Evolutionary conservation across 2,797 vertebrate species (phyloP).

Genomic region (Tokudaia muenninki): DNA sequence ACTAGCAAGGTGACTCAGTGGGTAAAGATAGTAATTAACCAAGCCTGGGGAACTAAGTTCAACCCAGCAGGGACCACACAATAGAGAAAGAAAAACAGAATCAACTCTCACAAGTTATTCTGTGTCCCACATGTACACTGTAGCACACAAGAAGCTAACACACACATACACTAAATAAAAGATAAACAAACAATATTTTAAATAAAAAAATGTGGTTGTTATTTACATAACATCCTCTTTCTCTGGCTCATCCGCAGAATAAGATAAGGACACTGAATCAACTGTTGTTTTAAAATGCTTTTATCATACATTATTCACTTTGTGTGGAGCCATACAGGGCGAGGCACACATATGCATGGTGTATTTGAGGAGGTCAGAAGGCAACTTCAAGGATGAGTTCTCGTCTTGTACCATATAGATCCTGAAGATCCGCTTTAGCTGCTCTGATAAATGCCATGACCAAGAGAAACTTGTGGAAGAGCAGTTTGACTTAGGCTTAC

Average conservation of each 20-base stretch:
- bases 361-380: background rate
- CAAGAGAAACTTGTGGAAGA: background rate
- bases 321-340: no score
- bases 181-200: background rate
- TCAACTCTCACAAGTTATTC: background rate
- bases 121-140: background rate
- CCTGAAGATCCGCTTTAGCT: no score
- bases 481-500: background rate
- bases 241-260: background rate
- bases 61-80: background rate
- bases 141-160: background rate
- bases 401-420: background rate
- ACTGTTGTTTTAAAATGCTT: background rate
- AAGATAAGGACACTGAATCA: background rate
- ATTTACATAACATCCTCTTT: background rate
- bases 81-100: background rate
- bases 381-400: background rate
- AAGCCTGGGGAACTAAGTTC: background rate
- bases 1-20: background rate
- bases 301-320: background rate
- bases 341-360: background rate
- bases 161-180: background rate
- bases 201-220: background rate
- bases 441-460: background rate
- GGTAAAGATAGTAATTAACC: background rate